Evolutionary conservation across 2,888 invertebrate genomes (phyloP).

Genomic region (Drosophila aldrichi): DNA sequence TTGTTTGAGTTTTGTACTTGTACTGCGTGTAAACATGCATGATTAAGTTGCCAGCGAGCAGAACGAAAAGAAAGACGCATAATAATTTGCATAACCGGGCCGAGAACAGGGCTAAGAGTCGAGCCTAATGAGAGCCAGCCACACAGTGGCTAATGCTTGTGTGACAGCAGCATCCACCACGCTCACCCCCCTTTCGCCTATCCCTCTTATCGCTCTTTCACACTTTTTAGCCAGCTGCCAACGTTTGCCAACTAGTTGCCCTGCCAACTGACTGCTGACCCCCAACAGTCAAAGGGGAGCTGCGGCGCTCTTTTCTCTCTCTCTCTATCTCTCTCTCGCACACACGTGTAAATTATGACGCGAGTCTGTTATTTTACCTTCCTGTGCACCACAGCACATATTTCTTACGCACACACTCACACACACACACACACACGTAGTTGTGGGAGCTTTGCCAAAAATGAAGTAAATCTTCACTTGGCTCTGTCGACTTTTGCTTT

Average conservation of each 20-base stretch:
- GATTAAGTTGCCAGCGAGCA: slow-evolving; percentile 65
- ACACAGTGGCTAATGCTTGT: slow-evolving; percentile 44
- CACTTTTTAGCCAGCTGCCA: slow-evolving; percentile 54
- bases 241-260: slow-evolving; percentile 42
- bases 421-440: slow-evolving; percentile 25
- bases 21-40: slow-evolving; percentile 74
- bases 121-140: slow-evolving; percentile 46
- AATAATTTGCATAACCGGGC: slow-evolving; percentile 61
- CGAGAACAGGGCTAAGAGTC: slow-evolving; percentile 31
- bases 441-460: slow-evolving; percentile 65
- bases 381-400: slow-evolving; percentile 60
- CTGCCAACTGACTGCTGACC: slow-evolving; percentile 58
- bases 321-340: not conserved
- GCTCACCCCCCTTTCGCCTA: not conserved
- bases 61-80: slow-evolving; percentile 38
- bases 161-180: slow-evolving; percentile 19
- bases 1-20: slow-evolving; percentile 74
- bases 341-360: slow-evolving; percentile 67
- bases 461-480: slow-evolving; percentile 67
- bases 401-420: slow-evolving; percentile 39
- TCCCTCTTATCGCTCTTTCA: slow-evolving; percentile 58
- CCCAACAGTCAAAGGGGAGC: slow-evolving; percentile 22
- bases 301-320: slow-evolving; percentile 10
- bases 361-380: slow-evolving; percentile 64
- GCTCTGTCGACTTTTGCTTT: slow-evolving; percentile 57